Conservation (phyloP, 1,140 invertebrate genomes). For the Lepidostoma basale region DNA sequence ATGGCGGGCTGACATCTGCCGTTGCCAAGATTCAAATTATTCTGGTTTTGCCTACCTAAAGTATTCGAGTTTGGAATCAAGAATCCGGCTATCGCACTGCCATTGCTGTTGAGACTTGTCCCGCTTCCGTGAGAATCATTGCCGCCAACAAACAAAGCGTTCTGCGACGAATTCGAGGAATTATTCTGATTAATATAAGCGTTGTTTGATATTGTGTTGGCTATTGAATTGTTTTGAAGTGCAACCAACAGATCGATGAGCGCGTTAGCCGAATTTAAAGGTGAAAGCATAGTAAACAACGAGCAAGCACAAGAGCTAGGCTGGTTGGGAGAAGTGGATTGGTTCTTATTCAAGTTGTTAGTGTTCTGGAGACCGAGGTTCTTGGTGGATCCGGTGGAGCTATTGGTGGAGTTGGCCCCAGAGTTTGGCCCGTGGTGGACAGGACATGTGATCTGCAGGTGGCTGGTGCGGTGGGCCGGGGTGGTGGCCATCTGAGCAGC, state of each 20-base stretch:
- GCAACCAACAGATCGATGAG: slow-evolving; percentile 56
- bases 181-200: slow-evolving; percentile 28
- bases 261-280: slow-evolving; percentile 55
- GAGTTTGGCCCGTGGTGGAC: slow-evolving; percentile 53
- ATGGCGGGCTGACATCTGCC: slow-evolving; percentile 38
- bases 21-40: slow-evolving; percentile 35
- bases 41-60: slow-evolving; percentile 33
- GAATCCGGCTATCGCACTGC: slow-evolving; percentile 25
- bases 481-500: slow-evolving; percentile 57
- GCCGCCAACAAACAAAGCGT: slow-evolving; percentile 32
- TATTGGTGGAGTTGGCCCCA: slow-evolving; percentile 52
- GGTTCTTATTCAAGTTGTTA: background rate
- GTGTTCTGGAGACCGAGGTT: slow-evolving; percentile 21
- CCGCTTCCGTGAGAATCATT: slow-evolving; percentile 43
- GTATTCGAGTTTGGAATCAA: slow-evolving; percentile 23
- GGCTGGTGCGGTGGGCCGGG: slow-evolving; percentile 53
- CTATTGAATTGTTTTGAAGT: slow-evolving; percentile 53
- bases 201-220: slow-evolving; percentile 36
- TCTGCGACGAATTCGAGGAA: slow-evolving; percentile 35
- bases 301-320: slow-evolving; percentile 56
- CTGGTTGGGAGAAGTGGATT: slow-evolving; percentile 45
- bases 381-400: slow-evolving; percentile 51
- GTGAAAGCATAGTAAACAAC: slow-evolving; percentile 55
- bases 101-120: slow-evolving; percentile 41
- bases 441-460: slow-evolving; percentile 55